Base-by-base conservation (phyloP, 2,113 vertebrate genomes). In the Accipiter virgatus region DNA sequence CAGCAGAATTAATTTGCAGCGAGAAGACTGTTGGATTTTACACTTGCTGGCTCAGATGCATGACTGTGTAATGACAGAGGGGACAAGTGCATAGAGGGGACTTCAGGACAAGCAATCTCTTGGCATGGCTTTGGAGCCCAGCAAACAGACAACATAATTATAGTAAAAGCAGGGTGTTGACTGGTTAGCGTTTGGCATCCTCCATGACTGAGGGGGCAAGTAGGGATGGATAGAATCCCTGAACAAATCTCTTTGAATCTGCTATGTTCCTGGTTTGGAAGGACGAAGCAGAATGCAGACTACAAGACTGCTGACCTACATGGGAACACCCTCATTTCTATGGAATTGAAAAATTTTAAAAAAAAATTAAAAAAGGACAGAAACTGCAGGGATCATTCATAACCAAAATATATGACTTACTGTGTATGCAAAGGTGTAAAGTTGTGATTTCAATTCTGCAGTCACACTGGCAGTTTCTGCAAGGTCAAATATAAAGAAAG, bases 401-500 rank as follows among this genome's bases (percentile, higher is more conserved):
- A 93, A 56, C 26, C 52, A 68, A 75, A 67, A 85, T 2, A 6
- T 1, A 77, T 6, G 45, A 98, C 99, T 96, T 98, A 99, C 99
- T 2, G 97, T 91, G 95, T 99, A 99, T 1, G 99, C 98, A 11
- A 98, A 97, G 11, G 98, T 98, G 97, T 99, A 99, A 81, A 99
- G 99, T 29, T 98, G 98, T 71, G 97, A 94, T 93, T 98, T 99
- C 56, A 96, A 96, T 34, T 98, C 96, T 53, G 97, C 96, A 77
- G 98, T 95, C 91, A 98, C 91, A 29, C 94, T 95, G 84, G 93
- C 88, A 4, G 61, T 97, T 89, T 99, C 99, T 66, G 99, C 99
- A 81, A 99, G 98, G 97, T 99, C 99, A 96, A 99, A 99, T 96
- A 99, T 98, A 96, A 99, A 99, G 98, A 99, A 99, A 34, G 99